Base-by-base conservation (phyloP, 1,140 invertebrate species). In the Dendroctonus valens region DNA sequence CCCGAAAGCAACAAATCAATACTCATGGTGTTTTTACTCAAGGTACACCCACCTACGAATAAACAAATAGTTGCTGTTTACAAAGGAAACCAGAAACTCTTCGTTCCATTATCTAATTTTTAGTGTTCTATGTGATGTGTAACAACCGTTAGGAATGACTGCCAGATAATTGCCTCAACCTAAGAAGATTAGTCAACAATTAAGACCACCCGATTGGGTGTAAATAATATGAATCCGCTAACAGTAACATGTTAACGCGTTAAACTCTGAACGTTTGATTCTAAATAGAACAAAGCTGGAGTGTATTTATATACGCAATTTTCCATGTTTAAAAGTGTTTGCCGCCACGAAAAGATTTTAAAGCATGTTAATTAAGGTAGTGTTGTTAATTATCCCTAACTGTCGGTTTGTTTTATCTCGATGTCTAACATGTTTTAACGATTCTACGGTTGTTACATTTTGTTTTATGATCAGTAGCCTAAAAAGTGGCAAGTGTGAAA, bases 311-410 rank as follows among this genome's bases (percentile, higher is more conserved):
- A 59, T 41, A 59, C 66, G 57, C 51, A 52, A 60, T 65, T 70
- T 67, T 65, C 41, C 57, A 60, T 46, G 11, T 46, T 68, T 60
- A 70, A 68, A 62, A 65, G 15, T 61, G 54, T 68, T 70, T 55
- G 58, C 65, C 57, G 60, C 54, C 46, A 70, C 69, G 68, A 67
- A 67, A 70, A 62, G 41, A 61, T 67, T 67, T 62, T 63, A 62
- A 67, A 67, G 55, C 51, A 41, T 60, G 65, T 67, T 71, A 71
- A 71, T 68, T 68, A 66, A 68, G 66, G 63, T 71, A 64, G 46
- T 65, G 41, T 49, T 59, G 69, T 68, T 71, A 71, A 71, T 71
- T 71, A 66, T 48, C 62, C 68, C 54, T 69, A 65, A 69, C 68
- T 59, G 63, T 14, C 68, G 68, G 68, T 60, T 54, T 63, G 62